Percentiles rank a stretch among this genome's conserved stretches.
These are phyloP conservation scores for Hylaea fasciaria DNA, from an alignment of 2,888 invertebrate species.

Conservation along the genomic window DNA sequence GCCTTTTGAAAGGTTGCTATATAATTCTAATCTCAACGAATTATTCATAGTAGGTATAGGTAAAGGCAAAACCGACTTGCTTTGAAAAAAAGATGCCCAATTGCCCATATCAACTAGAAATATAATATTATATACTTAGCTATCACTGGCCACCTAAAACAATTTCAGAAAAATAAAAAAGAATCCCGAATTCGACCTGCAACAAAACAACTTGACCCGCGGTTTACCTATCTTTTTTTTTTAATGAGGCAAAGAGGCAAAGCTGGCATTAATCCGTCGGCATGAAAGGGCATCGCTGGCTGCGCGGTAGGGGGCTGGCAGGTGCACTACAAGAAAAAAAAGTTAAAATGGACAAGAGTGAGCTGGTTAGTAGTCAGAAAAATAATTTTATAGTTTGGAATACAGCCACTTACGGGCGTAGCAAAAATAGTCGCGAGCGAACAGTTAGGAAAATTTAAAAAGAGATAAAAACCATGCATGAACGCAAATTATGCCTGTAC, in stretches of 20 bases:
- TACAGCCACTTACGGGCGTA: not conserved
- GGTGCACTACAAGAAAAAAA: conserved; percentile 62
- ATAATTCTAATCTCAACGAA: too few species aligned
- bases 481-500: too few species aligned
- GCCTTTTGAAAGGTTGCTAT: too few species aligned
- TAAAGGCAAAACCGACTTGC: not conserved
- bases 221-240: conserved; percentile 46
- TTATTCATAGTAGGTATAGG: too few species aligned
- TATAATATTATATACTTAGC: too few species aligned
- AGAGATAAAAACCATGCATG: too few species aligned
- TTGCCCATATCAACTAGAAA: too few species aligned
- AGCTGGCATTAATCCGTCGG: conserved; percentile 76
- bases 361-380: conserved; percentile 37
- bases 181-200: conserved; percentile 31
- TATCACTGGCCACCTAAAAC: conserved; percentile 24
- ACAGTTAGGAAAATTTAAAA: too few species aligned
- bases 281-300: conserved; percentile 56
- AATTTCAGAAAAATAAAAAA: conserved; percentile 34
- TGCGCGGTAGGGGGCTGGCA: conserved; percentile 72
- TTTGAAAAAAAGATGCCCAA: not conserved
- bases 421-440: too few species aligned
- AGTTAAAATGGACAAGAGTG: conserved; percentile 40
- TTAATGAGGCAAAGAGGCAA: conserved; percentile 50
- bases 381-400: conserved; percentile 22
- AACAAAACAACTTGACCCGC: conserved; percentile 38